phyloP scores from a whole-genome alignment of 2,888 invertebrate species.

The Xestoiulus laeticollis region DNA sequence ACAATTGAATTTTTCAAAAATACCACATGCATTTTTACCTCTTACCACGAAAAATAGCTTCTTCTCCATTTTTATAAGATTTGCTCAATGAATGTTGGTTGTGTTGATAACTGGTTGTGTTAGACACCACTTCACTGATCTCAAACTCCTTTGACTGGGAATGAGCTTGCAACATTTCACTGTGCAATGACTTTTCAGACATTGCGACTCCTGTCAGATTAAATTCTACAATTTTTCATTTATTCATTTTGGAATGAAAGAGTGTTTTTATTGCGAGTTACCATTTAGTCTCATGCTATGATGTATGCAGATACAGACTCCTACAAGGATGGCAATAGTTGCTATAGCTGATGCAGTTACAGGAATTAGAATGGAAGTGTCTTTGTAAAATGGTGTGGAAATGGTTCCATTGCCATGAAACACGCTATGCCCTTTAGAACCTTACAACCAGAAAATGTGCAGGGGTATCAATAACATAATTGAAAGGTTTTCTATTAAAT shows the following conservation, averaged over 20 bases:
- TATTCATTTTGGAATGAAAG: no score
- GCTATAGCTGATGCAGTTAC: slow-evolving; percentile 68
- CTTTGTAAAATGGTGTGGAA: slow-evolving; percentile 64
- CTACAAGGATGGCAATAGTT: slow-evolving; percentile 69
- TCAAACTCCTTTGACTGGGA: slow-evolving; percentile 1
- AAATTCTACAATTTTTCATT: no score
- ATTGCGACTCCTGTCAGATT: not conserved
- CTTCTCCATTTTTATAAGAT: not conserved
- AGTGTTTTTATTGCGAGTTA: not conserved
- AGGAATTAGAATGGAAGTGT: slow-evolving; percentile 68
- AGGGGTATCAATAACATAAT: no score
- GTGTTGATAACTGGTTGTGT: slow-evolving; percentile 5
- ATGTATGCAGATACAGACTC: slow-evolving; percentile 69
- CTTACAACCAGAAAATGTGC: not conserved
- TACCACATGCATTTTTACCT: no score
- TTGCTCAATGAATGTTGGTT: slow-evolving; percentile 2
- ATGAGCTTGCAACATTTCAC: not conserved
- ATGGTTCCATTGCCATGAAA: slow-evolving; percentile 2
- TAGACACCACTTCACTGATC: slow-evolving; percentile 14
- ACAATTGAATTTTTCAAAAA: not conserved
- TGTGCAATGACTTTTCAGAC: not conserved
- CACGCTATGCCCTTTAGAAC: not conserved
- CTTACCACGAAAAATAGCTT: not conserved
- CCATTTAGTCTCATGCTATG: slow-evolving; percentile 58
- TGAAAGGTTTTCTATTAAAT: no score